Conservation (phyloP, 2,888 invertebrate species). For the Nasonovia ribisnigri region DNA sequence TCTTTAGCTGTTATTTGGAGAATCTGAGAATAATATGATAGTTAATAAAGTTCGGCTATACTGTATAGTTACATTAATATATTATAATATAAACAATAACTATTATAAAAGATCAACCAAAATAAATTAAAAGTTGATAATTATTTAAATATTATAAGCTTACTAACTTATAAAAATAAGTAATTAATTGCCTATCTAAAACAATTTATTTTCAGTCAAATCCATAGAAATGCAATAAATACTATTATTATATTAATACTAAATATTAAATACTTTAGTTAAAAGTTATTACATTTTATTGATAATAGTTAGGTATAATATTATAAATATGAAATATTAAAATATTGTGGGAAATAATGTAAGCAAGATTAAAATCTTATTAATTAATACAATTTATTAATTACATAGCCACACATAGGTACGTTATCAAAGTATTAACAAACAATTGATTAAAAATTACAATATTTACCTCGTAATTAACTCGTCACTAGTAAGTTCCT, state of each 20-base stretch:
- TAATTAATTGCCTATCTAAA: not conserved
- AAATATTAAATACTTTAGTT: not conserved
- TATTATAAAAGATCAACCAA: not conserved
- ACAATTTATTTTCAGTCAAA: not conserved
- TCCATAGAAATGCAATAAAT: not conserved
- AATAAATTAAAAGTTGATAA: not conserved
- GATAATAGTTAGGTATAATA: not conserved
- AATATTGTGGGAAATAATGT: not conserved
- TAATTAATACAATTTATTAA: not conserved
- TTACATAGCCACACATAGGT: not conserved
- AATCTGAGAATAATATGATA: not conserved
- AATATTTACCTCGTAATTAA: too few species aligned
- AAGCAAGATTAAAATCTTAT: slow-evolving; percentile 2
- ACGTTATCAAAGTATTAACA: not conserved
- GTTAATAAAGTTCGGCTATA: not conserved
- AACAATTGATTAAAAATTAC: not conserved
- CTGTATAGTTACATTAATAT: not conserved
- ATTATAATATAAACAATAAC: not conserved
- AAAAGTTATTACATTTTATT: slow-evolving; percentile 8
- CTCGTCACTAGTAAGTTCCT: too few species aligned
- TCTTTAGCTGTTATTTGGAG: not conserved
- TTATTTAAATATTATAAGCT: not conserved
- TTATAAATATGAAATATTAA: not conserved
- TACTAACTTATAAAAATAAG: too few species aligned
- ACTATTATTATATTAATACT: not conserved